These are phyloP conservation scores for Plebejus argus DNA, from an alignment of 2,888 invertebrate genomes.

Conservation along the genomic window DNA sequence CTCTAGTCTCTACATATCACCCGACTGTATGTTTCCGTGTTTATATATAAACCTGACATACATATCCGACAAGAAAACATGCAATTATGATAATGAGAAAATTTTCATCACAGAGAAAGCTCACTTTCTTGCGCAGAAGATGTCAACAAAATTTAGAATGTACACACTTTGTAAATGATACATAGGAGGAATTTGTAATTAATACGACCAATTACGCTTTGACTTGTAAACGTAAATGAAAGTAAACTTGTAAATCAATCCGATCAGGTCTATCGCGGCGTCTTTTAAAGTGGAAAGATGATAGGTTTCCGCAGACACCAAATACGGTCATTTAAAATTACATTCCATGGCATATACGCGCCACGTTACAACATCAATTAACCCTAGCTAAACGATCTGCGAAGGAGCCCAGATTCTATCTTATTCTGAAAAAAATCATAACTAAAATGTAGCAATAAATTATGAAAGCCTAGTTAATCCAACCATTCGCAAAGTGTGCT, in stretches of 20 bases:
- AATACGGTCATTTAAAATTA: too few species aligned
- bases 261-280: neutral
- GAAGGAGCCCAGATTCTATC: too few species aligned
- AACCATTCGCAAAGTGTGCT: too few species aligned
- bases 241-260: neutral
- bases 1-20: neutral
- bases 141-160: slow-evolving; percentile 31
- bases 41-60: slow-evolving; percentile 22
- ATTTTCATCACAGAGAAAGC: slow-evolving; percentile 51
- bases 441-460: too few species aligned
- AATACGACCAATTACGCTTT: neutral
- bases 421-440: too few species aligned
- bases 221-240: slow-evolving; percentile 13
- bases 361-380: too few species aligned
- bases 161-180: slow-evolving; percentile 6
- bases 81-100: slow-evolving; percentile 49
- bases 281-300: neutral
- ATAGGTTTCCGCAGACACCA: too few species aligned
- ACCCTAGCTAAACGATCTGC: too few species aligned
- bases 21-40: neutral
- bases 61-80: slow-evolving; percentile 37
- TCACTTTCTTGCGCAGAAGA: slow-evolving; percentile 46
- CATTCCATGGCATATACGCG: too few species aligned
- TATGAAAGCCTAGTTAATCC: too few species aligned
- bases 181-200: neutral